Evolutionary conservation across 2,797 vertebrate genomes (phyloP), one percentile per base, ranked within the genome.

Genomic region (Premnoplex brunnescens): DNA sequence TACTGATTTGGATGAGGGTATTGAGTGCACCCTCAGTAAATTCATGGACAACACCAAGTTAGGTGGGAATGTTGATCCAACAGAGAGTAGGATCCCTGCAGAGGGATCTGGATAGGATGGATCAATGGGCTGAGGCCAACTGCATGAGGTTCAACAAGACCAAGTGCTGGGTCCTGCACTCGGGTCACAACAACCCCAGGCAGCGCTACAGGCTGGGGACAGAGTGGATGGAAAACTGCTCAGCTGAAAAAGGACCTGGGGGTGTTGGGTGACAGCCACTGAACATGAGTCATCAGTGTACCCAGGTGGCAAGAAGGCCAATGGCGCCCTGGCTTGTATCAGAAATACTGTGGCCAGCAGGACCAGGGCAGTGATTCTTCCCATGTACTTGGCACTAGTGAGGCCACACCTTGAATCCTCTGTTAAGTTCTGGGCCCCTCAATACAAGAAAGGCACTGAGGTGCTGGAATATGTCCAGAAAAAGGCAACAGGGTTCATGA

Each of bases 71-170:
- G 23, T 17, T 64, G 36, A 67, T 39, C 46, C 39, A 14, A 30
- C 1, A 8, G 46, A 67, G 24, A 14, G 14, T 30, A 67, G 39
- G 14, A 60, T 48, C 39, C 36, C 21, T 59, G n/a, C 27, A 89
- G 56, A 62, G 32, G 32, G 14, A n/a, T 28, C 28, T 63, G 32
- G 27, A 44, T 14, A 51, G 37, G 20, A 56, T 19, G 14, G 23
- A 51, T 15, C 16, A 8, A 26, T 0, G 2, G 9, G 41, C 15
- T 36, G 41, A 83, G 28, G 17, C 6, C 20, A 76, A 19, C 7
- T 56, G 17, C 17, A 63, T 49, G 24, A 69, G 6, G 37, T 30
- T 51, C 28, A 76, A 39, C 43, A 56, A 56, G 36, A 56, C 3
- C 6, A 51, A 83, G 32, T 1, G 7, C 20, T 51, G 48, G 36